phyloP scores from a whole-genome alignment of 2,888 invertebrate species.

The Onthophagus sagittarius region DNA sequence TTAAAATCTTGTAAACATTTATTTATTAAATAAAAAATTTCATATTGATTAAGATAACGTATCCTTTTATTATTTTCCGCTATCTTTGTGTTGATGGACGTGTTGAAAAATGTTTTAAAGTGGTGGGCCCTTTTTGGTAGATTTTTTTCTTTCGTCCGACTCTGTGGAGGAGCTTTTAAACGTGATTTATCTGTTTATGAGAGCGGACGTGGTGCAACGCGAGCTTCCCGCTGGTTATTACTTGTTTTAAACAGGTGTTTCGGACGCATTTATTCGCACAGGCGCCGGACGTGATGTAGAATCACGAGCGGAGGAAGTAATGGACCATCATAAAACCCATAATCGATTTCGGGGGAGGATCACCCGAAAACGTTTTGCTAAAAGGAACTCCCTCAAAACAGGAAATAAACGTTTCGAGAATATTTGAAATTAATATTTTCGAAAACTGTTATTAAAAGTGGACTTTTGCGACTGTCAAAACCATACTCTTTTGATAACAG shows the following conservation, averaged over 20 bases:
- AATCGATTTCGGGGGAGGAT: background rate
- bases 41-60: too few relatives aligned
- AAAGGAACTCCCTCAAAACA: background rate
- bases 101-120: background rate
- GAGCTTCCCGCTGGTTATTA: slow-evolving; percentile 18
- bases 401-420: too few relatives aligned
- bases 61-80: too few relatives aligned
- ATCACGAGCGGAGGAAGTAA: background rate
- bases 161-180: slow-evolving; percentile 42
- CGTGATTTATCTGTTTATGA: slow-evolving; percentile 46
- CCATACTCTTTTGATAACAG: too few relatives aligned
- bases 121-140: background rate
- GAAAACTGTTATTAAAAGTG: too few relatives aligned
- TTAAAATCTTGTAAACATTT: background rate
- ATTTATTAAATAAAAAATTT: too few relatives aligned
- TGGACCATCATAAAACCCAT: background rate
- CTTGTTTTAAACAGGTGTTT: slow-evolving; percentile 45
- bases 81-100: background rate
- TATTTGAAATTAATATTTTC: too few relatives aligned
- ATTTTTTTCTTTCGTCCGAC: background rate
- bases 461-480: too few relatives aligned
- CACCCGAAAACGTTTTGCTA: background rate
- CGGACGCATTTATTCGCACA: slow-evolving; percentile 42
- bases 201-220: background rate
- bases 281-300: background rate